A percentile compares a stretch with the other conserved stretches of the same genome.
Conservation (phyloP, 2,113 vertebrate species). For the Baryphthengus martii region DNA sequence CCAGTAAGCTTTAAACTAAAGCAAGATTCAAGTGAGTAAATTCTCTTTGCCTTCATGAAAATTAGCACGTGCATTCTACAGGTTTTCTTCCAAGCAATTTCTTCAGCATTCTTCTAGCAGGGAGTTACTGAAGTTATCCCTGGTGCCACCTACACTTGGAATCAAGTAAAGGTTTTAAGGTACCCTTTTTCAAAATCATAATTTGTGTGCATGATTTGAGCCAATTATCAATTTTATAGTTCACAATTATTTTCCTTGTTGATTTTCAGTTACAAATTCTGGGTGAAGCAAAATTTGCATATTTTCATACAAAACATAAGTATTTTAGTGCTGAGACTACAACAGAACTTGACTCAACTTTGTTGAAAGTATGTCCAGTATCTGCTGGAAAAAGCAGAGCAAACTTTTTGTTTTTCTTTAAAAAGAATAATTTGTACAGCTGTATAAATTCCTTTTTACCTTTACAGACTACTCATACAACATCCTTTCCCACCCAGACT, state of each 20-base stretch:
- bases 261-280: slow-evolving; percentile 35
- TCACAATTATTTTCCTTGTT: slow-evolving; percentile 62
- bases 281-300: not conserved
- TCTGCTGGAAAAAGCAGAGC: not conserved
- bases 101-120: not conserved
- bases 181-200: slow-evolving; percentile 26
- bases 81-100: not conserved
- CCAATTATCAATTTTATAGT: slow-evolving; percentile 60
- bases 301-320: not conserved
- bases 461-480: not conserved
- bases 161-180: slow-evolving; percentile 1
- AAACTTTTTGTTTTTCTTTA: not conserved
- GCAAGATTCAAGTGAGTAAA: not conserved
- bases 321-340: not conserved
- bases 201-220: slow-evolving; percentile 50
- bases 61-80: not conserved
- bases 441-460: not conserved
- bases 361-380: not conserved
- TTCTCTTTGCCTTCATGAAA: not conserved
- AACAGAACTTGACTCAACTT: not conserved
- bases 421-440: not conserved
- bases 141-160: not conserved
- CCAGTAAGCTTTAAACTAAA: not conserved
- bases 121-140: not conserved
- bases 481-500: not conserved